Evolutionary conservation across 2,888 invertebrate genomes (phyloP).

Genomic region (Lordiphosa andalusiaca): DNA sequence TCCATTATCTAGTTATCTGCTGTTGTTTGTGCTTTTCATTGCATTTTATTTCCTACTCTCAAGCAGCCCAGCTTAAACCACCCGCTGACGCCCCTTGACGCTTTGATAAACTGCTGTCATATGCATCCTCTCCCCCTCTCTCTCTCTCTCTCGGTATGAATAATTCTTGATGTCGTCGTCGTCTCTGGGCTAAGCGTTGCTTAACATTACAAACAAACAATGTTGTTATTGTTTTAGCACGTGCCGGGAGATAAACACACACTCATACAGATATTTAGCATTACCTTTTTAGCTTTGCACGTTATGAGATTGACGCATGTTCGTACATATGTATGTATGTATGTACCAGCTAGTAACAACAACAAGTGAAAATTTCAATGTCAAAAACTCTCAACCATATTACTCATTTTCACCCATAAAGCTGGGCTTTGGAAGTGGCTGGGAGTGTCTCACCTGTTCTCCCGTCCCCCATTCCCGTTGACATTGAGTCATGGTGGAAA

Average conservation of each 20-base stretch:
- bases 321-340: slow-evolving; percentile 38
- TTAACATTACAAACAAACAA: slow-evolving; percentile 59
- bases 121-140: no score
- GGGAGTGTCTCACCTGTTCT: slow-evolving; percentile 1
- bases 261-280: slow-evolving; percentile 15
- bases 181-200: slow-evolving; percentile 33
- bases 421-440: slow-evolving; percentile 3
- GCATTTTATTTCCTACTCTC: slow-evolving; percentile 64
- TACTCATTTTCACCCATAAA: slow-evolving; percentile 46
- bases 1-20: slow-evolving; percentile 51
- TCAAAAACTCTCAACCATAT: slow-evolving; percentile 41
- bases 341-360: slow-evolving; percentile 32
- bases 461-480: background rate
- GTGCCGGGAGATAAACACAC: slow-evolving; percentile 62
- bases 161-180: slow-evolving; percentile 8
- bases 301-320: slow-evolving; percentile 56
- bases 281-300: slow-evolving; percentile 41
- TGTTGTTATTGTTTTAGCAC: slow-evolving; percentile 65
- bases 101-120: slow-evolving; percentile 36
- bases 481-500: slow-evolving; percentile 51
- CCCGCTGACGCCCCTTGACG: slow-evolving; percentile 3
- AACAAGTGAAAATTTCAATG: slow-evolving; percentile 47
- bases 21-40: slow-evolving; percentile 70
- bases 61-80: slow-evolving; percentile 22
- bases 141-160: slow-evolving; percentile 17